phyloP scores from a whole-genome alignment of 2,113 vertebrate genomes.

The Hydrolagus affinis region DNA sequence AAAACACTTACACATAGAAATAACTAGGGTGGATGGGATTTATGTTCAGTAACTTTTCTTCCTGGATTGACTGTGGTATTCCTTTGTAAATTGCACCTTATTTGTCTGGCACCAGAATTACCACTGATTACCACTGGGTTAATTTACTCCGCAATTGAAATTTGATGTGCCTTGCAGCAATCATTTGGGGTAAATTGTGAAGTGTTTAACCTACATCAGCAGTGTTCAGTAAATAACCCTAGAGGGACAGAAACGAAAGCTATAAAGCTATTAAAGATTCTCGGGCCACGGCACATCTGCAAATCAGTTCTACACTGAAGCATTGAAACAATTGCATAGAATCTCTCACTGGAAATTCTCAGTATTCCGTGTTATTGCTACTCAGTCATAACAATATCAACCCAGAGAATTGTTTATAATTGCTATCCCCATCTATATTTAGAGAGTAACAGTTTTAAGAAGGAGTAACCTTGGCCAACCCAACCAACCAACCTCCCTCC shows the following conservation, averaged over 20 bases:
- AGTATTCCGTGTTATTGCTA: too few relatives aligned
- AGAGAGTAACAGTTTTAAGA: too few relatives aligned
- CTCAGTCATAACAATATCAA: too few relatives aligned
- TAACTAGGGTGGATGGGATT: neutral
- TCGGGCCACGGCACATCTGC: neutral
- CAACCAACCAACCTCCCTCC: too few relatives aligned
- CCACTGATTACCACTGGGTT: constrained; percentile 5
- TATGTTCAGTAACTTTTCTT: neutral
- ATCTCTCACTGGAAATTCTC: too few relatives aligned
- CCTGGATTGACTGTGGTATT: neutral
- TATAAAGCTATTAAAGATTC: neutral
- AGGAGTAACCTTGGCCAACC: too few relatives aligned
- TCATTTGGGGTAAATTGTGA: neutral
- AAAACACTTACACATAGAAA: neutral
- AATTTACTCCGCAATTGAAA: constrained; percentile 9
- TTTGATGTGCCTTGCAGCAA: neutral
- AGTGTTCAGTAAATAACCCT: constrained; percentile 6
- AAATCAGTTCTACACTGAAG: neutral
- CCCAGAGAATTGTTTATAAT: too few relatives aligned
- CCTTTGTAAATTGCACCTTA: neutral
- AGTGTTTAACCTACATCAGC: constrained; percentile 18
- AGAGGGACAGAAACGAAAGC: neutral
- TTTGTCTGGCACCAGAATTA: neutral
- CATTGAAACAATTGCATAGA: neutral
- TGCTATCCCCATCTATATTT: too few relatives aligned